These are phyloP conservation scores for Acanthis flammea DNA, from an alignment of 2,797 vertebrate species.

Conservation along the genomic window DNA sequence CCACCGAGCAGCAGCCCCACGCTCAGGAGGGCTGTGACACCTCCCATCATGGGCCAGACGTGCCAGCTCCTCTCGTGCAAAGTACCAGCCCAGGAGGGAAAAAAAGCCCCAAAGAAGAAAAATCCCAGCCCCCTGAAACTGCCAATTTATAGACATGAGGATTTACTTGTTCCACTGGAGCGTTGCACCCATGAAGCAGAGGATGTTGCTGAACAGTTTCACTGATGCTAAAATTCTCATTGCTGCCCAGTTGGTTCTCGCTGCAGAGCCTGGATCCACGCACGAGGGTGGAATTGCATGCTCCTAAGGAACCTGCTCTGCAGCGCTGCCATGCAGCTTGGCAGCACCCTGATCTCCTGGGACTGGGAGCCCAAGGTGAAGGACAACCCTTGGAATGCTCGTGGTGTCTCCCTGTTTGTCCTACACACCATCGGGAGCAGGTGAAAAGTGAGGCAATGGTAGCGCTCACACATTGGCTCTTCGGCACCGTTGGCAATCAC, in stretches of 20 bases:
- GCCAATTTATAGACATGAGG: fast-evolving
- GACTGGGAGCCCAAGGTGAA: background rate
- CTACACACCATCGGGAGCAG: fast-evolving
- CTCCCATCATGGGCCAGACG: fast-evolving
- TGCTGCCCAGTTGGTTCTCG: background rate
- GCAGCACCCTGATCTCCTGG: fast-evolving
- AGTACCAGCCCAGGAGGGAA: background rate
- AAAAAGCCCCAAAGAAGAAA: background rate
- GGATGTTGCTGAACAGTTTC: background rate
- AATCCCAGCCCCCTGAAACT: fast-evolving
- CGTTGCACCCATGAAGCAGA: fast-evolving
- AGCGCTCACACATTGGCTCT: background rate
- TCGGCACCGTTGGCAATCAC: background rate
- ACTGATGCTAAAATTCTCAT: background rate
- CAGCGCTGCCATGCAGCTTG: background rate
- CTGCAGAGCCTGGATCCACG: fast-evolving
- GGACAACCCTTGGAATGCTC: fast-evolving
- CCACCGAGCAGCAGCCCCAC: background rate
- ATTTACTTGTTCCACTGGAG: background rate
- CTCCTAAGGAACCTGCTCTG: fast-evolving
- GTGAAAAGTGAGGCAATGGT: background rate
- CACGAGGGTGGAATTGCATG: fast-evolving
- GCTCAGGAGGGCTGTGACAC: background rate
- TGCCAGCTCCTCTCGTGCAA: background rate
- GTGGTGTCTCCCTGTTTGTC: background rate